Conservation (phyloP, 2,888 invertebrate genomes). For the Silvanus unidentatus region DNA sequence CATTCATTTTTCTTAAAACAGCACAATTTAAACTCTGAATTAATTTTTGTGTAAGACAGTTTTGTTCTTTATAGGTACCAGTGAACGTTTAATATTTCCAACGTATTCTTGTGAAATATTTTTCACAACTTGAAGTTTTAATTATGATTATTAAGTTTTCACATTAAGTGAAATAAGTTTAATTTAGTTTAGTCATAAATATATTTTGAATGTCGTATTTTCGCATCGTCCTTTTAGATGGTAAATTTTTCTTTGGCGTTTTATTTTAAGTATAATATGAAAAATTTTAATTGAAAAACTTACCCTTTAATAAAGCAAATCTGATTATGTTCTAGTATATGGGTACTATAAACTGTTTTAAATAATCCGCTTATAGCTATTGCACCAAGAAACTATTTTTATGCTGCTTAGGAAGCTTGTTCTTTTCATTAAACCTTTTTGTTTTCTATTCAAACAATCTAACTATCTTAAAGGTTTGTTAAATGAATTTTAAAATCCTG, state of each 20-base stretch:
- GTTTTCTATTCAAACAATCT: too few relatives aligned
- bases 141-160: slow-evolving; percentile 38
- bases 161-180: slow-evolving; percentile 39
- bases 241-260: background rate
- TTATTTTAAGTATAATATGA: too few relatives aligned
- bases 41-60: slow-evolving; percentile 15
- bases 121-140: slow-evolving; percentile 34
- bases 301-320: background rate
- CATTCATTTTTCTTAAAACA: slow-evolving; percentile 15
- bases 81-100: slow-evolving; percentile 32
- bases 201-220: slow-evolving; percentile 19
- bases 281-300: slow-evolving; percentile 2
- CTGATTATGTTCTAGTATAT: too few relatives aligned
- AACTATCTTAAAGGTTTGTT: too few relatives aligned
- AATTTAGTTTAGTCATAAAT: slow-evolving; percentile 30
- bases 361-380: too few relatives aligned
- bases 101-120: slow-evolving; percentile 24
- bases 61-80: slow-evolving; percentile 25
- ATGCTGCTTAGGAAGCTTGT: too few relatives aligned
- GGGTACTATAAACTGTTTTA: too few relatives aligned
- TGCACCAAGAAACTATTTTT: too few relatives aligned
- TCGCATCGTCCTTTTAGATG: too few relatives aligned
- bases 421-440: too few relatives aligned
- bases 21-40: slow-evolving; percentile 15
- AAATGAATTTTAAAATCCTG: too few relatives aligned